phyloP scores from a whole-genome alignment of 2,113 vertebrate species.

The Pseudolaguvia tuberculata region DNA sequence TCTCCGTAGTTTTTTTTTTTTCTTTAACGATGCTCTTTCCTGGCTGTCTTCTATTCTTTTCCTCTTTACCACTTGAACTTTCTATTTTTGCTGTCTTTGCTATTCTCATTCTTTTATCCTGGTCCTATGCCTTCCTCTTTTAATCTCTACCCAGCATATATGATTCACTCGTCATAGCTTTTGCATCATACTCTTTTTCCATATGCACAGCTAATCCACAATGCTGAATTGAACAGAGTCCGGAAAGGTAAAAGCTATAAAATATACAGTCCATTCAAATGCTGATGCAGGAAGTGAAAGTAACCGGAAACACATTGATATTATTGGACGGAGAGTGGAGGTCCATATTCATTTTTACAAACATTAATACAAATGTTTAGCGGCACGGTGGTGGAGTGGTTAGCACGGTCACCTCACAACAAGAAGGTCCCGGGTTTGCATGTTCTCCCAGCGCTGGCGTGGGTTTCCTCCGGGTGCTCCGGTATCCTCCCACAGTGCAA shows the following conservation, averaged over 20 bases:
- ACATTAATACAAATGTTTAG: background rate
- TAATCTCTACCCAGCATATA: conserved; percentile 26
- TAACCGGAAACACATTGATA: background rate
- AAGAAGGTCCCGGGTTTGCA: too few relatives aligned
- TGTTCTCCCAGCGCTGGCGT: too few relatives aligned
- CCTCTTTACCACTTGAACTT: conserved; percentile 2
- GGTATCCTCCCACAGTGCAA: too few relatives aligned
- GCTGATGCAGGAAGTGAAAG: background rate
- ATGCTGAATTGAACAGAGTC: background rate
- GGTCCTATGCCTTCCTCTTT: conserved; percentile 21
- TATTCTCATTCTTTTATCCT: conserved; percentile 8
- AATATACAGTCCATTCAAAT: background rate
- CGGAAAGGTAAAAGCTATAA: background rate
- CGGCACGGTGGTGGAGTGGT: too few relatives aligned
- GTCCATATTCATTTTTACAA: too few relatives aligned
- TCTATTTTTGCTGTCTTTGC: conserved; percentile 34
- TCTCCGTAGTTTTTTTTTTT: conserved; percentile 21
- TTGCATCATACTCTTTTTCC: conserved; percentile 63
- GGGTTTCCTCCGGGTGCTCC: too few relatives aligned
- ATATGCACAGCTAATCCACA: conserved; percentile 43
- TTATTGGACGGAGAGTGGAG: background rate
- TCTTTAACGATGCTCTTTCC: background rate
- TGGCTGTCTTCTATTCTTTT: conserved; percentile 1
- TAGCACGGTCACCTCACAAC: too few relatives aligned
- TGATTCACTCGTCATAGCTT: conserved; percentile 58